phyloP scores from a whole-genome alignment of 2,888 invertebrate species.

The Chesias legatella region DNA sequence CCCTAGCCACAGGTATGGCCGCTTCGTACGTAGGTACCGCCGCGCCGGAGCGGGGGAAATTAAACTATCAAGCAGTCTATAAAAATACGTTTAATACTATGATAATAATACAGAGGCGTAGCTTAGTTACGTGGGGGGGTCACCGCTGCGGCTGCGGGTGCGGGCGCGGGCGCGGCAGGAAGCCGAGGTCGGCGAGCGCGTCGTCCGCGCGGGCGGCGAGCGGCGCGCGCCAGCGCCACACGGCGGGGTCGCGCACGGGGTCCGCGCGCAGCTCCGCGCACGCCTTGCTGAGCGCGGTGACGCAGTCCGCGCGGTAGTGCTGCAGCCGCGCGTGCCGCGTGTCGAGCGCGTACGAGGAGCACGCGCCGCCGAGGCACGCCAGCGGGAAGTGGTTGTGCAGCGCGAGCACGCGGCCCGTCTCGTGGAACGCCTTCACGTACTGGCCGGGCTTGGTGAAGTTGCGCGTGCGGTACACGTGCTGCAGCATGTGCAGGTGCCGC shows the following conservation, averaged over 20 bases:
- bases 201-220: constrained; percentile 85
- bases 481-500: constrained; percentile 95
- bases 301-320: constrained; percentile 96
- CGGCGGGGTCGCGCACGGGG: constrained; percentile 90
- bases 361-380: constrained; percentile 91
- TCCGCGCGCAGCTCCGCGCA: constrained; percentile 91
- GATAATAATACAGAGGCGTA: constrained; percentile 12
- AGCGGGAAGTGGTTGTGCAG: constrained; percentile 96
- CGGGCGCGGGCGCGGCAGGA: constrained; percentile 67
- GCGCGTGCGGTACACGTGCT: constrained; percentile 93
- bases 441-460: constrained; percentile 96
- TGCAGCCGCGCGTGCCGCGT: constrained; percentile 92
- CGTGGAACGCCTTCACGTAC: constrained; percentile 96
- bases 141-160: constrained; percentile 40
- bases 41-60: neutral
- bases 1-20: too few species aligned
- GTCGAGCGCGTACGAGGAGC: constrained; percentile 91
- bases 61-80: constrained; percentile 36
- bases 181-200: constrained; percentile 86
- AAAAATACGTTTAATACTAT: constrained; percentile 65
- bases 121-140: constrained; percentile 22
- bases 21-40: too few species aligned
- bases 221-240: constrained; percentile 92
- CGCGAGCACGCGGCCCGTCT: constrained; percentile 92
- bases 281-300: constrained; percentile 89